These are phyloP conservation scores for Leptonema lineaticorne DNA, from an alignment of 1,140 invertebrate genomes.

Conservation along the genomic window DNA sequence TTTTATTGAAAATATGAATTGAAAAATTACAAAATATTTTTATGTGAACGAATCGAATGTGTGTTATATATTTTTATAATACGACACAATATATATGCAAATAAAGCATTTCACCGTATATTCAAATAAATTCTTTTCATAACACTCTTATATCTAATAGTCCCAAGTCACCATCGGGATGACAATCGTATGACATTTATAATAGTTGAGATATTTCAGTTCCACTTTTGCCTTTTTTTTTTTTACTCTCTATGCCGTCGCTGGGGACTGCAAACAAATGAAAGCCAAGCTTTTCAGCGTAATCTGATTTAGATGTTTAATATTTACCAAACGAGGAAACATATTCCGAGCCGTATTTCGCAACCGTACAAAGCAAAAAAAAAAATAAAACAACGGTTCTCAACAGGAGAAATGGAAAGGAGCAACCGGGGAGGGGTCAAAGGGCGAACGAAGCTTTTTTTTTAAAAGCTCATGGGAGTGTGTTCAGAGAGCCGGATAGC, in stretches of 20 bases:
- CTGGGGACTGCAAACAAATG: neutral
- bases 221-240: neutral
- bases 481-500: neutral
- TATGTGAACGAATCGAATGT: no score
- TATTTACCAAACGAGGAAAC: conserved; percentile 24
- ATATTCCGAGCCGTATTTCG: neutral
- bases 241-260: neutral
- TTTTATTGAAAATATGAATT: no score
- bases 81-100: no score
- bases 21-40: no score
- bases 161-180: no score
- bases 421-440: neutral
- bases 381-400: no score
- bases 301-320: conserved; percentile 42
- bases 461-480: neutral
- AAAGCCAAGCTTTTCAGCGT: conserved; percentile 28
- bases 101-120: no score
- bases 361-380: neutral
- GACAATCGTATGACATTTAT: no score
- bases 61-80: no score
- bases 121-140: no score
- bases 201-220: no score
- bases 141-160: no score
- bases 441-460: neutral
- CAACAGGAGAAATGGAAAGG: neutral